Evolutionary conservation across 2,797 vertebrate genomes (phyloP), one percentile per base, ranked within the genome.

Genomic region (Bovichtus variegatus): DNA sequence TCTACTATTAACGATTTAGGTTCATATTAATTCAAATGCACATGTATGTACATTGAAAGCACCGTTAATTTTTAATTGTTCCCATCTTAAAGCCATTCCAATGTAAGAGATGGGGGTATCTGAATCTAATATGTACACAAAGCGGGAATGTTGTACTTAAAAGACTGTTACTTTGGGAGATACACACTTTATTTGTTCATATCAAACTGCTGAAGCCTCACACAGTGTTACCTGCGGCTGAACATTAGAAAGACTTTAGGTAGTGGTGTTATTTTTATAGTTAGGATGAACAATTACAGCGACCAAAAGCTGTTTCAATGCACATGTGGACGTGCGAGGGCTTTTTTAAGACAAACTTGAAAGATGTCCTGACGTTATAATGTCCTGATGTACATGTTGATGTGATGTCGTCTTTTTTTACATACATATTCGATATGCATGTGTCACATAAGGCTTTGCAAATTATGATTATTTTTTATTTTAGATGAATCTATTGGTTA

Each of bases 71-170:
- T 29, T 27, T 53, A 21, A 40, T 2, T 8, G 9, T 49, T 36
- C 13, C 55, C 53, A 16, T 21, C 6, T 6, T n/a, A 27, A 27
- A 29, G 40, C 40, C 36, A 13, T 40, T 13, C n/a, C 2, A 36
- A 0, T 44, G 40, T n/a, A 31, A 31, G 12, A 54, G 50, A 38
- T 53, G 21, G 5, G 36, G 12, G 18, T 12, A 55, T 66, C 7
- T 44, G 51, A n/a, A 18, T 40, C 41, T 57, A 6, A 13, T 47
- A 36, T 69, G 55, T 19, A 57, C 23, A 29, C 21, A 11, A 27
- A 36, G 21, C 46, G 55, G 31, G 59, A 23, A 44, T 46, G 44
- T 47, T 59, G 25, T 23, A 36, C 63, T 66, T 53, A n/a, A 29
- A 27, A 44, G 9, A 27, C 31, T n/a, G n/a, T n/a, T n/a, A 27